Evolutionary conservation across 2,888 invertebrate genomes (phyloP), one percentile per base, ranked within the genome.

Genomic region (Piscicola geometra): DNA sequence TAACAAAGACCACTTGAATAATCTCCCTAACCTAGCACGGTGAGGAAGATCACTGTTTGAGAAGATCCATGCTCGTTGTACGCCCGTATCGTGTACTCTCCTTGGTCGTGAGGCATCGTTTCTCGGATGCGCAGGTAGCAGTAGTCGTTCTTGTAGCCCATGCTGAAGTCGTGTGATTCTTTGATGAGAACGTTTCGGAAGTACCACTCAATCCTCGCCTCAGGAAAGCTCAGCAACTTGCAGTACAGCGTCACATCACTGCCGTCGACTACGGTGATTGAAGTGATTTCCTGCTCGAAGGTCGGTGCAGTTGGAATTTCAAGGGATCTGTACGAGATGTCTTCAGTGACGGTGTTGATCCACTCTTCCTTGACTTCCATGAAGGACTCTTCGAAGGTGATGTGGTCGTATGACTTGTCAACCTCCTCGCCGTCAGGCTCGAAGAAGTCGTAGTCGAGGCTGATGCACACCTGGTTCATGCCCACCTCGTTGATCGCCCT

Each of bases 401-500:
- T 73, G 25, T 33, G 32, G 21, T 73, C 73, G 36, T 64, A 73
- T 18, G 30, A 21, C 52, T 73, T 64, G 21, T 64, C 41, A 3
- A 33, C 56, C 32, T 73, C 73, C 64, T 64, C 35, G 15, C n/a
- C 33, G 52, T 73, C 73, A 33, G 35, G 35, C 35, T 60, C 64
- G 21, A 36, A n/a, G 56, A 64, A 64, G 28, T 73, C 30, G n/a
- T 64, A 35, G 12, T 73, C 73, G 18, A 73, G 25, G 15, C 21
- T 64, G 15, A 64, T 36, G 28, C 33, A 56, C 25, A 35, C 32
- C 35, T 73, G 60, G 64, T 73, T 73, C 33, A 73, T 73, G n/a
- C 73, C 73, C n/a, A 73, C 25, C 64, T 73, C 73, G 52, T 73
- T 73, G 25, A 52, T 60, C 0, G 64, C 73, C 36, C 73, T 73